These are phyloP conservation scores for Dasypogon diadema DNA, from an alignment of 2,888 invertebrate species.

Conservation along the genomic window DNA sequence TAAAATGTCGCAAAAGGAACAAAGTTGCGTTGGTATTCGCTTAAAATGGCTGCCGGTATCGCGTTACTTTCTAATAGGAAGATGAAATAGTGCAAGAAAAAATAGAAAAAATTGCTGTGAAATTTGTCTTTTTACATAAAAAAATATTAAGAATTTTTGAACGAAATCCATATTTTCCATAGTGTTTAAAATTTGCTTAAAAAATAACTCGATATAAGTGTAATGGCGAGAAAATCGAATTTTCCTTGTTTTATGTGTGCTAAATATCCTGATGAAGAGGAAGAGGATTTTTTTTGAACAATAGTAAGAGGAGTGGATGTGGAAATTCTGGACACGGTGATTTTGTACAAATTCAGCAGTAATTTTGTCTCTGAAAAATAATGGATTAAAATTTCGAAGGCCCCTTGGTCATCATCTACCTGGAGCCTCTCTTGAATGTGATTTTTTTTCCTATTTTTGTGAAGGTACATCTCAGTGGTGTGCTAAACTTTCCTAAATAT, in stretches of 20 bases:
- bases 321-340: too few relatives aligned
- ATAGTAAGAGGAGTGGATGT: too few relatives aligned
- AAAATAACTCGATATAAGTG: not conserved
- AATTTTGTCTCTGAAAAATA: too few relatives aligned
- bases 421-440: too few relatives aligned
- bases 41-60: constrained; percentile 19
- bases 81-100: constrained; percentile 1
- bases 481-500: too few relatives aligned
- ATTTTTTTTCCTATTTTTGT: too few relatives aligned
- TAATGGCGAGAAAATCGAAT: not conserved
- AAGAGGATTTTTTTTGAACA: too few relatives aligned
- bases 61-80: constrained; percentile 16
- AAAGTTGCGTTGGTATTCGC: not conserved
- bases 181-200: not conserved
- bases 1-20: not conserved
- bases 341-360: too few relatives aligned
- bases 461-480: too few relatives aligned
- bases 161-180: not conserved
- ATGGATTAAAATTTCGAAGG: too few relatives aligned
- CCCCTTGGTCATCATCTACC: too few relatives aligned
- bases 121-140: not conserved
- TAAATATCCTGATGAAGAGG: not conserved
- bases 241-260: not conserved
- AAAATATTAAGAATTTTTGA: not conserved
- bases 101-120: not conserved